Base-by-base conservation (phyloP, 2,113 vertebrate genomes). In the Myotis lucifugus region DNA sequence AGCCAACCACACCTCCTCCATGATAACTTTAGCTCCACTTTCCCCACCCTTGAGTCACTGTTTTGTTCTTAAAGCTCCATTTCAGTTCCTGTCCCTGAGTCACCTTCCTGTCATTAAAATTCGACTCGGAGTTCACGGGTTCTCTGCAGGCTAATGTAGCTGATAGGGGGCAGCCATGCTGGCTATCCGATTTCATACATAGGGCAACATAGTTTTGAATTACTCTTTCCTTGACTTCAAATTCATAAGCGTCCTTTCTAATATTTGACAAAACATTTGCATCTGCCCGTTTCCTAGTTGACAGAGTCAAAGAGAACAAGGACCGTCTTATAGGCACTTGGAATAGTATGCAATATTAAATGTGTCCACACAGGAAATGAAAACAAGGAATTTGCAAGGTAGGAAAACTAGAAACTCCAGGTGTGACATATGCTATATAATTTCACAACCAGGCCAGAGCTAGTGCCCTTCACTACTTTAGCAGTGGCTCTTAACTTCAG, bases 1-100 rank as follows among this genome's bases (percentile, higher is more conserved):
- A 92, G 56, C 15, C 78, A 92, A 59, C 18, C 50, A 69, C 29
- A 91, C 59, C 69, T 93, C n/a, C 37, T 83, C 87, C 69, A 40
- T 32, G 61, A 64, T 56, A 72, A 84, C 82, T 90, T 76, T 67
- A 85, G 59, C 34, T 85, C 40, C 25, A 66, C 76, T 92, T 90
- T 72, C 46, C 59, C 50, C 37, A 87, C 56, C 18, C 34, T 69
- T 48, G 85, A 96, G 34, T 96, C 83, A 96, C 76, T 67, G 42
- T 79, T 93, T 94, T 90, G 70, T 95, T 96, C 85, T 92, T 90
- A 42, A 87, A 87, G 78, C 34, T 81, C 42, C 34, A 83, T 70
- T 94, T 97, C 34, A 78, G n/a, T 93, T 96, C 82, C 66, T 85
- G 54, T 50, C 32, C 85, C 73, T 74, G 88, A 92, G 77, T 92